Conservation (phyloP, 2,113 vertebrate species). For the Centrocercus urophasianus region DNA sequence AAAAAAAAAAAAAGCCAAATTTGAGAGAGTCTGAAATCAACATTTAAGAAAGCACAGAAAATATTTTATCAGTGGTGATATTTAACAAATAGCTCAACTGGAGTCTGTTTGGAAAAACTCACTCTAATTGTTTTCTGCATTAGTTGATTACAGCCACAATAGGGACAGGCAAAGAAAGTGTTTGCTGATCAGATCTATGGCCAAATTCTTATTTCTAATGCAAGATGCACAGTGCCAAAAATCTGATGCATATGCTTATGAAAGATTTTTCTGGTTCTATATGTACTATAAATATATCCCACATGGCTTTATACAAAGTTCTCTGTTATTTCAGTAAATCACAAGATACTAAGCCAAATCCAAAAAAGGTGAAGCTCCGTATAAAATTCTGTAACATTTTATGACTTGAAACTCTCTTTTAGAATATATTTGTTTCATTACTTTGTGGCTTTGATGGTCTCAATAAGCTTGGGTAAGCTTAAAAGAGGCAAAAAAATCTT, state of each 20-base stretch:
- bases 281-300: conserved; percentile 60
- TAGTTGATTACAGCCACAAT: conserved; percentile 3
- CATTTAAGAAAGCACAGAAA: not conserved
- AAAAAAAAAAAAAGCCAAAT: not conserved
- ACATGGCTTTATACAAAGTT: conserved; percentile 58
- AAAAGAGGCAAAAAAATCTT: not conserved
- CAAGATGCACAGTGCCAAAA: conserved; percentile 8
- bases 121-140: not conserved
- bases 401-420: conserved; percentile 36
- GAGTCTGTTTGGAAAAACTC: not conserved
- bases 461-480: not conserved
- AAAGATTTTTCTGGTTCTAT: conserved; percentile 55
- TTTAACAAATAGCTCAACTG: not conserved
- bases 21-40: not conserved
- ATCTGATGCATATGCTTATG: conserved; percentile 57
- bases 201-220: conserved; percentile 60
- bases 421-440: conserved; percentile 36
- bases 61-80: not conserved
- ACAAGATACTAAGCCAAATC: conserved; percentile 48
- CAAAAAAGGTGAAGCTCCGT: conserved; percentile 55
- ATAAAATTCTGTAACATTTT: conserved; percentile 54
- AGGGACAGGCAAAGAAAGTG: not conserved
- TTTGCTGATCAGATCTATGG: conserved; percentile 25
- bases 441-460: conserved; percentile 42
- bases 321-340: conserved; percentile 62